A percentile compares a stretch with the other conserved stretches of the same genome.
Evolutionary conservation across 2,797 vertebrate genomes (phyloP).

Genomic region (Tiaroga cobitis): DNA sequence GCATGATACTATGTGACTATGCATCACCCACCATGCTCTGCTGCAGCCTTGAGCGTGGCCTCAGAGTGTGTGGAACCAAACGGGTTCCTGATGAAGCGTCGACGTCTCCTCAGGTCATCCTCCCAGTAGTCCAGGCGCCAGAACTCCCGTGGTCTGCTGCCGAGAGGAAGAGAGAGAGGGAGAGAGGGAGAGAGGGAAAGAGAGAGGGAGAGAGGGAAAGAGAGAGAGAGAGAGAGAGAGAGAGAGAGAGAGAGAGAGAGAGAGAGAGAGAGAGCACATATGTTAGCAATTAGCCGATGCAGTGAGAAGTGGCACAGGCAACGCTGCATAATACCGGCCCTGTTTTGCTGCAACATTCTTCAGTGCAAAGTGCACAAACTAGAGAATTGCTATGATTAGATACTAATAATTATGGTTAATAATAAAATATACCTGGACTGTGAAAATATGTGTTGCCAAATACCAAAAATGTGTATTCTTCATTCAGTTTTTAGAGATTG

Average conservation of each 20-base stretch:
- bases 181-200: background rate
- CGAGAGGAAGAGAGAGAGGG: conserved; percentile 86
- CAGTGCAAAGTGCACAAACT: conserved; percentile 34
- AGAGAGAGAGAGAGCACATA: conserved; percentile 79
- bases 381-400: background rate
- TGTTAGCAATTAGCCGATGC: conserved; percentile 99
- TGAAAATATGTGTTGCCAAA: background rate
- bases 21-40: conserved; percentile 87
- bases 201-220: conserved; percentile 50
- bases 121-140: conserved; percentile 99
- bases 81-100: conserved; percentile 96
- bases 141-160: conserved; percentile 97
- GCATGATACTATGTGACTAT: conserved; percentile 23
- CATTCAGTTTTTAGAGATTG: background rate
- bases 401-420: background rate
- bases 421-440: background rate
- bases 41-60: conserved; percentile 91
- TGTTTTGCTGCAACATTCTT: conserved; percentile 75
- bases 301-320: conserved; percentile 86
- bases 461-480: background rate
- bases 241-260: background rate
- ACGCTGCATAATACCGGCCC: conserved; percentile 91
- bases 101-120: conserved; percentile 99
- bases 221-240: too few species aligned
- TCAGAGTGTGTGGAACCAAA: conserved; percentile 96